Conservation (phyloP, 1,140 invertebrate genomes). For the Muscidifurax raptorellus region DNA sequence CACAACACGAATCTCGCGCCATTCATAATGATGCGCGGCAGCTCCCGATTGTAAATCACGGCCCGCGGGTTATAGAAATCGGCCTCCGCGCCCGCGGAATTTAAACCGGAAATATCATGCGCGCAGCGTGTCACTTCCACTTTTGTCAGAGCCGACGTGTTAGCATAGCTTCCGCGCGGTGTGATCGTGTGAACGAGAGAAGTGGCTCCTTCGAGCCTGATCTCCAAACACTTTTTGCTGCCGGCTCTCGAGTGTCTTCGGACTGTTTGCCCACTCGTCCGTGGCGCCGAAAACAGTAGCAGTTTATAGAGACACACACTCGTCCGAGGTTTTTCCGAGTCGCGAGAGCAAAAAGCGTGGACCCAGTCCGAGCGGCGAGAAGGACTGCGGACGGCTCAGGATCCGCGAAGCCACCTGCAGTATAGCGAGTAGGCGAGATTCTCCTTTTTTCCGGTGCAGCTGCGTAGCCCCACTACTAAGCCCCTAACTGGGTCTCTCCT, state of each 20-base stretch:
- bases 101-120: neutral
- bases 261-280: conserved; percentile 4
- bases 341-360: neutral
- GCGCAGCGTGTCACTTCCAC: conserved; percentile 8
- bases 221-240: neutral
- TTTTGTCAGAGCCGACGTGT: neutral
- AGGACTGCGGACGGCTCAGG: conserved; percentile 20
- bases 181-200: neutral
- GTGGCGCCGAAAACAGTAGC: neutral
- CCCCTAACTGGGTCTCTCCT: conserved; percentile 41
- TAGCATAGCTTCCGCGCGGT: neutral
- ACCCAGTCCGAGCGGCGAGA: too few relatives aligned
- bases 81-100: conserved; percentile 2
- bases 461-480: neutral
- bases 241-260: neutral
- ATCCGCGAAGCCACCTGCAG: neutral
- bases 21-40: conserved; percentile 20
- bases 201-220: neutral
- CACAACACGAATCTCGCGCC: conserved; percentile 2
- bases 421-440: neutral
- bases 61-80: neutral
- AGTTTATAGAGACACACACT: neutral
- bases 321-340: neutral
- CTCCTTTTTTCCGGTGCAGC: neutral
- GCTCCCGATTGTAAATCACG: neutral